A percentile compares a stretch with the other conserved stretches of the same genome.
phyloP scores from a whole-genome alignment of 2,113 vertebrate genomes.

The Sturnira hondurensis region DNA sequence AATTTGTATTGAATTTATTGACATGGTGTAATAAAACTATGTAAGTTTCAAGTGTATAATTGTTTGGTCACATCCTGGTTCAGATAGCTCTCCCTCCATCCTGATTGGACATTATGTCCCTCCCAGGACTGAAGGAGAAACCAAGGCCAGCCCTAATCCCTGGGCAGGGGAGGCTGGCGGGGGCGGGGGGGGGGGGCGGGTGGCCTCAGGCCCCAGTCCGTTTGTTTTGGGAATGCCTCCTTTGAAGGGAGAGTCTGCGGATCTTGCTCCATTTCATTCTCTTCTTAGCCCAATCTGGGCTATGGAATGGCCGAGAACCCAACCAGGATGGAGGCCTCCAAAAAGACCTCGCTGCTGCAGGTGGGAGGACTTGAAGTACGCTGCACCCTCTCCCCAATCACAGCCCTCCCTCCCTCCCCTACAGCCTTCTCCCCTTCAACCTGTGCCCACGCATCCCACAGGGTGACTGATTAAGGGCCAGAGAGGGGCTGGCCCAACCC shows the following conservation, averaged over 20 bases:
- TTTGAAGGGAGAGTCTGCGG: constrained; percentile 56
- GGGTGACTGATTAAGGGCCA: accelerated
- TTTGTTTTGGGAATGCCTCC: constrained; percentile 27
- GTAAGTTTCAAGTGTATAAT: not conserved
- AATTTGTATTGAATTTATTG: not conserved
- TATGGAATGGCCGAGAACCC: not conserved
- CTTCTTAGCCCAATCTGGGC: not conserved
- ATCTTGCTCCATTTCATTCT: not conserved
- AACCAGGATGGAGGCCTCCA: not conserved
- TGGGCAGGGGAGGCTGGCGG: no score
- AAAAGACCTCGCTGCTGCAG: not conserved
- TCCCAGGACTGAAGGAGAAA: not conserved
- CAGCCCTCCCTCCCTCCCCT: no score
- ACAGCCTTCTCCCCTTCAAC: no score
- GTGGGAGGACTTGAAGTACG: not conserved
- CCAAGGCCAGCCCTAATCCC: not conserved
- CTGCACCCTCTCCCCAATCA: not conserved
- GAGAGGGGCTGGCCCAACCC: not conserved
- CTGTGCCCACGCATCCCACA: no score
- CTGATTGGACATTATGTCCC: not conserved
- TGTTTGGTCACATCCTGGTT: not conserved
- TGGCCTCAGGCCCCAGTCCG: not conserved
- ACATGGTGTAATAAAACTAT: not conserved
- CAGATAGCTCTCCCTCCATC: not conserved
- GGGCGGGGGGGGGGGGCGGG: no score